Conservation (phyloP, 2,797 vertebrate species). For the Galagoides demidoff region DNA sequence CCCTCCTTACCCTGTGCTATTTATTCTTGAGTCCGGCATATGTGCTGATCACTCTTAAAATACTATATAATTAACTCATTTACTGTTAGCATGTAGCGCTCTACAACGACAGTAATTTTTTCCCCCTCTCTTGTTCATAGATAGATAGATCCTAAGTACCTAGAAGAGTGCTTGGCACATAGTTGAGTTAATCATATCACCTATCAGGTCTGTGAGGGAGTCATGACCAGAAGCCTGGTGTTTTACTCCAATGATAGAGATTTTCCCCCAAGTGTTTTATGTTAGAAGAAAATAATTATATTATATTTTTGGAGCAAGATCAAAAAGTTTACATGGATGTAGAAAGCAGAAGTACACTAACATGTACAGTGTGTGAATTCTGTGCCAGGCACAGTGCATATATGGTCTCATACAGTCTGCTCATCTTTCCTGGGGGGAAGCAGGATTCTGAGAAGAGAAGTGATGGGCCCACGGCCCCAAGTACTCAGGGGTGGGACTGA, state of each 20-base stretch:
- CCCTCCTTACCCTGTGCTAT: neutral
- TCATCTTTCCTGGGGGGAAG: neutral
- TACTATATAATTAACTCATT: neutral
- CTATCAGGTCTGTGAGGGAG: neutral
- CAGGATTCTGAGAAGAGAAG: neutral
- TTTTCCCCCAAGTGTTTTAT: neutral
- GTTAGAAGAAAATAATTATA: neutral
- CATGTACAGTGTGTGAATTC: neutral
- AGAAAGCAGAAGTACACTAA: neutral
- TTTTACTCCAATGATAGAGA: neutral
- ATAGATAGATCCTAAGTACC: neutral
- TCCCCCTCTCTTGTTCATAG: neutral
- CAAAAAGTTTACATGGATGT: neutral
- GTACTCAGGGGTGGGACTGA: neutral
- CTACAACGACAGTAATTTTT: neutral
- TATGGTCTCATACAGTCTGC: neutral
- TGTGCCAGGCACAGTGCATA: neutral
- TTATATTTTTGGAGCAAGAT: neutral
- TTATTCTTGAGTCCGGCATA: neutral
- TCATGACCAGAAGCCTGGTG: neutral
- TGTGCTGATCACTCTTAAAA: neutral
- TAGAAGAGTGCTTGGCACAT: neutral
- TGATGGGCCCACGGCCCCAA: neutral
- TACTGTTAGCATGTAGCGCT: neutral
- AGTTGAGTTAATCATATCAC: slow-evolving; percentile 22